Conservation (phyloP, 2,797 vertebrate genomes). For the Heliangelus exortis region DNA sequence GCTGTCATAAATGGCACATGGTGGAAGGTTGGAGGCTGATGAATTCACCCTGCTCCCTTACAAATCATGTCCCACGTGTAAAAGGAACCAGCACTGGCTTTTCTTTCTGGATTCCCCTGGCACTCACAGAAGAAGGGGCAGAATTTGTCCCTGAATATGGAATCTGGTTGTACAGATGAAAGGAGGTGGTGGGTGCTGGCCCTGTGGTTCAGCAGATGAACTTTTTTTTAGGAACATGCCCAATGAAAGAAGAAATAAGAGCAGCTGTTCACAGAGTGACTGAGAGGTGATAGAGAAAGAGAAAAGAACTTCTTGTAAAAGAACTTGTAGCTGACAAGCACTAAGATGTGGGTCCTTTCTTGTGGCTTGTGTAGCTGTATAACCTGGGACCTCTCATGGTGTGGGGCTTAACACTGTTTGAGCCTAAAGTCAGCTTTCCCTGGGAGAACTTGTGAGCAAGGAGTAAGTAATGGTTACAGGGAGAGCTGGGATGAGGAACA, state of each 20-base stretch:
- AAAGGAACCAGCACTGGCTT: rapidly evolving
- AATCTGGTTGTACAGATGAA: not conserved
- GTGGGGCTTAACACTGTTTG: not conserved
- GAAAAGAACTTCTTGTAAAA: not conserved
- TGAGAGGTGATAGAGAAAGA: not conserved
- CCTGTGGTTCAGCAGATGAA: not conserved
- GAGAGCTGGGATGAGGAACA: not conserved
- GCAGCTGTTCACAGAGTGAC: not conserved
- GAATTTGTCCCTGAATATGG: not conserved
- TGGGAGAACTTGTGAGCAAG: not conserved
- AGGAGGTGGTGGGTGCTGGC: not conserved
- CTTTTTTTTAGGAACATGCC: not conserved
- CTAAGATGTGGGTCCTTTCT: not conserved
- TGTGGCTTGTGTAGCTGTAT: not conserved
- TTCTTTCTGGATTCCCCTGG: not conserved
- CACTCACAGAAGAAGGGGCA: not conserved
- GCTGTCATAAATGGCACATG: rapidly evolving
- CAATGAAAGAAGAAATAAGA: not conserved
- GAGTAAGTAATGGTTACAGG: not conserved
- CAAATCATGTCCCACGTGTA: rapidly evolving
- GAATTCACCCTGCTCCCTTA: not conserved
- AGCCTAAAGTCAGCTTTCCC: not conserved
- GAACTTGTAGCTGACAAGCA: not conserved
- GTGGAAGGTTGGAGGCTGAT: not conserved
- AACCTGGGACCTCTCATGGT: not conserved